phyloP scores from a whole-genome alignment of 2,888 invertebrate species.

The Agriopis aurantiaria region DNA sequence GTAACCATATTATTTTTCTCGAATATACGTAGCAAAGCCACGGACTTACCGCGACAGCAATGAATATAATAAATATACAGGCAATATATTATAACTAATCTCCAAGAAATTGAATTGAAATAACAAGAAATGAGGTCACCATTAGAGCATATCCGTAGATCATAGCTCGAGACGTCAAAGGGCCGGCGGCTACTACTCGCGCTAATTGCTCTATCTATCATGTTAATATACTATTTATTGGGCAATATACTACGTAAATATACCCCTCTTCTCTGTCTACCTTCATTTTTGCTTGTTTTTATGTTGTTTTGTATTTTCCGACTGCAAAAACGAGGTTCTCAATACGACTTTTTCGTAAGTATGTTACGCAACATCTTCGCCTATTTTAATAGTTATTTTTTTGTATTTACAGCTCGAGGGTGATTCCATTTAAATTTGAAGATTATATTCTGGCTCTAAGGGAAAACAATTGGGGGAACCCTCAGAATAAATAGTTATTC shows the following conservation, averaged over 20 bases:
- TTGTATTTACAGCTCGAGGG: too few relatives aligned
- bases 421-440: too few relatives aligned
- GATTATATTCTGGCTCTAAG: too few relatives aligned
- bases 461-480: too few relatives aligned
- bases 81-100: neutral
- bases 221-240: constrained; percentile 21
- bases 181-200: constrained; percentile 1
- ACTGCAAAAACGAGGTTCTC: neutral
- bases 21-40: too few relatives aligned
- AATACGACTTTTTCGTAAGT: too few relatives aligned
- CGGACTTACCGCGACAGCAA: too few relatives aligned
- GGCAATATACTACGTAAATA: neutral
- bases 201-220: constrained; percentile 14
- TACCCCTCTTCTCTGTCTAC: neutral
- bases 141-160: neutral
- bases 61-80: too few relatives aligned
- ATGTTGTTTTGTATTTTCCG: neutral
- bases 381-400: too few relatives aligned
- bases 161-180: neutral
- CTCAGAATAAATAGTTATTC: too few relatives aligned
- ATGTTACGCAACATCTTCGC: too few relatives aligned
- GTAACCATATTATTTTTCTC: too few relatives aligned
- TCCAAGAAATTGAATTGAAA: neutral
- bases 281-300: neutral
- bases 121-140: constrained; percentile 1